Evolutionary conservation across 2,113 vertebrate species (phyloP).

Genomic region (Hylia prasina): DNA sequence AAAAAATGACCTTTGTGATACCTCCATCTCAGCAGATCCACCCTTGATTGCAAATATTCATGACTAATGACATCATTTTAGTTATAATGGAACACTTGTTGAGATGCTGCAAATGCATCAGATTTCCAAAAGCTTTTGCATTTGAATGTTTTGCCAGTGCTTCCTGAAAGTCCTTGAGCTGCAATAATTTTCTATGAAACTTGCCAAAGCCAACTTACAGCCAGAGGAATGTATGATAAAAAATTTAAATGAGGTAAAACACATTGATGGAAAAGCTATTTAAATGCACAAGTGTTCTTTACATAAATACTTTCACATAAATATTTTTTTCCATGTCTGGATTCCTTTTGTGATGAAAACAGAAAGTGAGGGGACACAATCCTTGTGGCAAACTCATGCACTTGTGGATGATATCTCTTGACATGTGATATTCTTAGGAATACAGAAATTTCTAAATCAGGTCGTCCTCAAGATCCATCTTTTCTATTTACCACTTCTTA

Average conservation of each 20-base stretch:
- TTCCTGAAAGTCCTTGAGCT: neutral
- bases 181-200: neutral
- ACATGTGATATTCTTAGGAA: neutral
- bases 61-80: neutral
- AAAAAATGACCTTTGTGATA: neutral
- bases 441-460: neutral
- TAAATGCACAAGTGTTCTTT: neutral
- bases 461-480: neutral
- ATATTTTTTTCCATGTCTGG: neutral
- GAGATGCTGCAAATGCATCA: neutral
- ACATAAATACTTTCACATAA: neutral
- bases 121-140: neutral
- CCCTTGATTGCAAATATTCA: constrained; percentile 18
- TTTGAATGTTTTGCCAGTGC: neutral
- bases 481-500: neutral
- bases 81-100: neutral
- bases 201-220: neutral
- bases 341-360: neutral
- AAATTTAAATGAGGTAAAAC: neutral
- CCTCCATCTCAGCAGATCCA: constrained; percentile 46
- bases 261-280: neutral
- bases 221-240: neutral
- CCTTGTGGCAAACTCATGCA: neutral
- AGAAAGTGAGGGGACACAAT: neutral
- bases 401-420: neutral